A percentile compares a stretch with the other conserved stretches of the same genome.
Evolutionary conservation across 1,140 invertebrate species (phyloP).

Genomic region (Myzus persicae): DNA sequence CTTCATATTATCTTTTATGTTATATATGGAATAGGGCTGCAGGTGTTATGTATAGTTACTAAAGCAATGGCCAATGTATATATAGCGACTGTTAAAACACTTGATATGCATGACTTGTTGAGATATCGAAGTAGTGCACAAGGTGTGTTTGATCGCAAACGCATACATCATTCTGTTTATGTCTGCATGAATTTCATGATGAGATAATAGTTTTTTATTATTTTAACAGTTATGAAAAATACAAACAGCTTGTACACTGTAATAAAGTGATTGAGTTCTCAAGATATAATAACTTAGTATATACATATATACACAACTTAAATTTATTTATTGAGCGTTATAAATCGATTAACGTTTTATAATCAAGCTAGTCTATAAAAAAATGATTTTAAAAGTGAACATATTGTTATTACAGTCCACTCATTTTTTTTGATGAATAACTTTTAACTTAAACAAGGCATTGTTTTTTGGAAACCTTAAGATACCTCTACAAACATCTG

Average conservation of each 20-base stretch:
- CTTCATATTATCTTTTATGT: not conserved
- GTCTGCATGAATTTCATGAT: not conserved
- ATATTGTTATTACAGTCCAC: not conserved
- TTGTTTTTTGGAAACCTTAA: not conserved
- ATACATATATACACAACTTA: not conserved
- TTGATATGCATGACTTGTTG: conserved; percentile 10
- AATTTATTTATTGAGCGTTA: not conserved
- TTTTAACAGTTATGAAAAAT: conserved; percentile 3
- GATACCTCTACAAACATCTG: not conserved
- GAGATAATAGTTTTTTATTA: not conserved
- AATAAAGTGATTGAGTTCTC: not conserved
- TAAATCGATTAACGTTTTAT: not conserved
- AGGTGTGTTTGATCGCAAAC: not conserved
- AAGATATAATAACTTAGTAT: not conserved
- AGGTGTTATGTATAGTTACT: not conserved
- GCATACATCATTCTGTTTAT: not conserved
- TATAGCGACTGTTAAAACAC: not conserved
- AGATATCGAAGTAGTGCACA: not conserved
- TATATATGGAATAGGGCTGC: not conserved
- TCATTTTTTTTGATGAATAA: not conserved
- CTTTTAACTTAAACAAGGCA: not conserved
- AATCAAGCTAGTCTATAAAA: not conserved
- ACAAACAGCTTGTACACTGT: not conserved
- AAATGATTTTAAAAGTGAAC: not conserved
- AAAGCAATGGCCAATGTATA: no score